phyloP scores from a whole-genome alignment of 2,888 invertebrate genomes.

The Tipula helvola region DNA sequence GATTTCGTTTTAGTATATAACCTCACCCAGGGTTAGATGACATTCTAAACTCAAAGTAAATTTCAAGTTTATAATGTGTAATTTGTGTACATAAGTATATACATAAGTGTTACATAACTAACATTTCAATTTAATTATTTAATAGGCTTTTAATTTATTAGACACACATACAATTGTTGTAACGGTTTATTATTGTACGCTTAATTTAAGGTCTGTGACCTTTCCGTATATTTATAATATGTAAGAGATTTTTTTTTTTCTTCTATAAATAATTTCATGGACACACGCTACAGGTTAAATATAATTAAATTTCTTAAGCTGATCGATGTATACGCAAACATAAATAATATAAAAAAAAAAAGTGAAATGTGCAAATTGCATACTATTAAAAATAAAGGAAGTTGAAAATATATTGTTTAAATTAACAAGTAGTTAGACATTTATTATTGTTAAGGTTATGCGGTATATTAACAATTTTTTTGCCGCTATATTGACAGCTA shows the following conservation, averaged over 20 bases:
- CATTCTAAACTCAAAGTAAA: background rate
- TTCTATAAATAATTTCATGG: background rate
- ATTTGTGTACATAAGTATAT: background rate
- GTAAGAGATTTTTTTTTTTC: background rate
- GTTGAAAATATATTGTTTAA: background rate
- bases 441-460: background rate
- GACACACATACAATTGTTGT: background rate
- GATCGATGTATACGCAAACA: background rate
- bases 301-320: background rate
- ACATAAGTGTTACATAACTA: background rate
- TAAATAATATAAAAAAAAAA: background rate
- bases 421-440: background rate
- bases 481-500: background rate
- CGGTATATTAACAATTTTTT: background rate
- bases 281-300: background rate
- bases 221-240: background rate
- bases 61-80: background rate
- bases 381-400: background rate
- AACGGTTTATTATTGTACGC: background rate
- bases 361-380: background rate
- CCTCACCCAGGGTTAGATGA: background rate
- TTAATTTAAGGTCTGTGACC: constrained; percentile 8
- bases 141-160: background rate
- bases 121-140: background rate
- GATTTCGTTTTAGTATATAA: background rate